These are phyloP conservation scores for Diprion similis DNA, from an alignment of 1,140 invertebrate species.

Conservation along the genomic window DNA sequence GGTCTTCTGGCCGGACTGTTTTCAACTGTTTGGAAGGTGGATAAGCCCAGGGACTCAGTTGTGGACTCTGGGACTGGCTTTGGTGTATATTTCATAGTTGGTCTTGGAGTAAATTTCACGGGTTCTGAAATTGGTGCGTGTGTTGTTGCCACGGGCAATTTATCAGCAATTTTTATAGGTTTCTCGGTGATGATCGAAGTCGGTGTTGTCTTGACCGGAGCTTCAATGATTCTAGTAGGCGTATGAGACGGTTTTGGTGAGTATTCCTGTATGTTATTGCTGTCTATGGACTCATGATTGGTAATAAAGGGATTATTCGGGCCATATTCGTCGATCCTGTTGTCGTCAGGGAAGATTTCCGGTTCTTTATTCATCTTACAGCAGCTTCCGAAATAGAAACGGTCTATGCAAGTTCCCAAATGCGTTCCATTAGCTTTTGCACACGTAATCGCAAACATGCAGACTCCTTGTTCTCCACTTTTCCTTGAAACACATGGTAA, in stretches of 20 bases:
- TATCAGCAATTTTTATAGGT: neutral
- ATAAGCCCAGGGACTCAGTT: conserved; percentile 46
- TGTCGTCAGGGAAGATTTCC: conserved; percentile 58
- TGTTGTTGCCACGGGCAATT: conserved; percentile 5
- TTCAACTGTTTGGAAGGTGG: conserved; percentile 54
- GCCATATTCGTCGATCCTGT: conserved; percentile 53
- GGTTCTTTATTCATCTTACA: conserved; percentile 72
- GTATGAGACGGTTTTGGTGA: conserved; percentile 47
- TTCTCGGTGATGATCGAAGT: neutral
- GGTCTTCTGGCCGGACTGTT: conserved; percentile 32
- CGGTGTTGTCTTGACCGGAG: neutral
- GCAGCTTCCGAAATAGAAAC: conserved; percentile 91
- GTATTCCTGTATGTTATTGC: conserved; percentile 56
- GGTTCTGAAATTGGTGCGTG: neutral
- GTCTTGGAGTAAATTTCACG: neutral
- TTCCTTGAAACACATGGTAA: conserved; percentile 83
- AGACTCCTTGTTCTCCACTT: conserved; percentile 81
- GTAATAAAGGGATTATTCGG: conserved; percentile 42
- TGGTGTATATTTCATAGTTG: conserved; percentile 28
- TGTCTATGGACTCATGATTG: conserved; percentile 47
- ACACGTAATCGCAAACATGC: conserved; percentile 95
- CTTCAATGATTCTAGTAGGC: neutral
- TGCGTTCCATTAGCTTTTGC: conserved; percentile 90
- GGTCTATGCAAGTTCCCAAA: conserved; percentile 88
- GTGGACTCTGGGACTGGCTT: conserved; percentile 36